A percentile compares a stretch with the other conserved stretches of the same genome.
Evolutionary conservation across 2,113 vertebrate genomes (phyloP).

Genomic region (Chrysochloris asiatica): DNA sequence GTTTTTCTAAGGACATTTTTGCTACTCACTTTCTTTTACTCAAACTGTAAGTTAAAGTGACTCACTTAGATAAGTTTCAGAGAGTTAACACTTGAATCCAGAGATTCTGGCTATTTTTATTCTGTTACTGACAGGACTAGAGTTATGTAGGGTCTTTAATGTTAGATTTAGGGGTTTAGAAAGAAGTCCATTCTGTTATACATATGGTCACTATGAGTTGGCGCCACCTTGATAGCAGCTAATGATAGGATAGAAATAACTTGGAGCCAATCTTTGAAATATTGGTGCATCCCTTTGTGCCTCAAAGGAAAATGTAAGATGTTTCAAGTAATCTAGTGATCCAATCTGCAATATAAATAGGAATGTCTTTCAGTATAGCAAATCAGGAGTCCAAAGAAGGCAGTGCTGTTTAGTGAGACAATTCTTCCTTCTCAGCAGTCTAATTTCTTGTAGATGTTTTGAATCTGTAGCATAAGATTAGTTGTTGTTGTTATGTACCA

Average conservation of each 20-base stretch:
- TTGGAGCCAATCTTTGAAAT: constrained; percentile 8
- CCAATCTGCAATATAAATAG: not conserved
- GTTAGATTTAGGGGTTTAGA: constrained; percentile 4
- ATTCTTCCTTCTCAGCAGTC: not conserved
- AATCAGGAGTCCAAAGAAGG: not conserved
- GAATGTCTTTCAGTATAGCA: not conserved
- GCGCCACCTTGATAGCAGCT: not conserved
- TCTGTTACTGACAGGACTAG: not conserved
- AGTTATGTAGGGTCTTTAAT: constrained; percentile 6
- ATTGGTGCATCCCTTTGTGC: constrained; percentile 24
- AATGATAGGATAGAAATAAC: not conserved
- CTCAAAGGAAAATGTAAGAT: not conserved
- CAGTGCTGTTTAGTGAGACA: not conserved
- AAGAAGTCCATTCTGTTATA: not conserved
- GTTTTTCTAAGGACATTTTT: constrained; percentile 41
- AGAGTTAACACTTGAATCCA: constrained; percentile 27
- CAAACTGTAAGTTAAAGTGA: constrained; percentile 62
- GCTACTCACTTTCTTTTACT: not conserved
- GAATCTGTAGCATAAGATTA: not conserved
- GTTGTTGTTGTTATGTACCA: no score
- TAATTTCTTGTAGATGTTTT: not conserved
- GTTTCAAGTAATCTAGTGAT: constrained; percentile 2
- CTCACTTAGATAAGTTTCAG: constrained; percentile 41
- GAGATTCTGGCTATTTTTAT: constrained; percentile 53
- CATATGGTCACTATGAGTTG: not conserved